Evolutionary conservation across 2,888 invertebrate species (phyloP).

Genomic region (Leistus spinibarbis): DNA sequence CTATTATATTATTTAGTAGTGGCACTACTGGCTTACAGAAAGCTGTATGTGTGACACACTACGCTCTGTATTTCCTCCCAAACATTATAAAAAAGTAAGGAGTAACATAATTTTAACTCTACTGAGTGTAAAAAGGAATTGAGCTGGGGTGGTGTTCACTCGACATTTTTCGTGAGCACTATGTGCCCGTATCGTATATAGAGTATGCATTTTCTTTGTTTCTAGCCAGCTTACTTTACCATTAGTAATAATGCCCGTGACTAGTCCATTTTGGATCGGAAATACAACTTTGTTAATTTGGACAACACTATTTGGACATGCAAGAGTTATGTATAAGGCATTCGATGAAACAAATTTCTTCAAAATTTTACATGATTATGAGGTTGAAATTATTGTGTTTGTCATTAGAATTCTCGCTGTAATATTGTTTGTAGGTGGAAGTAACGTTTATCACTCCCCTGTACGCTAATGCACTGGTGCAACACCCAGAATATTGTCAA

Average conservation of each 20-base stretch:
- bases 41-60: constrained; percentile 40
- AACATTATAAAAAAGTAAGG: background rate
- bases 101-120: no score
- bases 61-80: constrained; percentile 2
- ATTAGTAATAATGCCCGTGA: constrained; percentile 7
- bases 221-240: background rate
- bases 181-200: no score
- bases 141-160: no score
- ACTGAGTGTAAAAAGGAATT: no score
- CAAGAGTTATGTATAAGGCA: constrained; percentile 21
- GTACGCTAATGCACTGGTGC: constrained; percentile 2
- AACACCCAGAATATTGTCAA: constrained; percentile 16
- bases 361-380: constrained; percentile 39
- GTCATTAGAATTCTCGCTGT: no score
- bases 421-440: constrained; percentile 1
- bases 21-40: constrained; percentile 42
- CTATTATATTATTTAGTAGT: constrained; percentile 40
- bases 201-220: background rate
- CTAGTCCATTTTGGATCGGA: constrained; percentile 39
- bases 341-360: constrained; percentile 23
- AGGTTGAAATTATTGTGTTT: constrained; percentile 47
- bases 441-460: background rate
- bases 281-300: constrained; percentile 17
- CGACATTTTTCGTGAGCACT: no score
- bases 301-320: constrained; percentile 18